phyloP scores from a whole-genome alignment of 2,113 vertebrate genomes.

The Zootoca vivipara region DNA sequence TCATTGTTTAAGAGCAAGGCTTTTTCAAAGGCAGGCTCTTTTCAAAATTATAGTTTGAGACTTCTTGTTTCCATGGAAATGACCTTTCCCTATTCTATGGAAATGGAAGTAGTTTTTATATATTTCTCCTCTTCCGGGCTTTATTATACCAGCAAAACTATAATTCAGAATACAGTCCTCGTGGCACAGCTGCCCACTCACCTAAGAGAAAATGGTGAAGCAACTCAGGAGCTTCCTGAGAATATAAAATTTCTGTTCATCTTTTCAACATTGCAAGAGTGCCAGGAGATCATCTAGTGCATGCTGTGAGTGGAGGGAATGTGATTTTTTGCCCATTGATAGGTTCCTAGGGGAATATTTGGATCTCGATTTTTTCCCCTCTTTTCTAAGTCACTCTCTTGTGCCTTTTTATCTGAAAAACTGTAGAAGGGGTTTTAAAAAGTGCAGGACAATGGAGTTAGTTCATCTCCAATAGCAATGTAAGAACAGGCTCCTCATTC shows the following conservation, averaged over 20 bases:
- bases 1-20: slow-evolving; percentile 47
- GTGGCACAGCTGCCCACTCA: slow-evolving; percentile 47
- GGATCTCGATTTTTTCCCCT: slow-evolving; percentile 32
- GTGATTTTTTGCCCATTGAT: slow-evolving; percentile 47
- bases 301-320: slow-evolving; percentile 45
- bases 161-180: slow-evolving; percentile 65
- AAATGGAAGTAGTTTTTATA: slow-evolving; percentile 74
- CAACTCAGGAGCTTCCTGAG: slow-evolving; percentile 48
- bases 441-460: slow-evolving; percentile 23
- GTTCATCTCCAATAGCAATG: background rate
- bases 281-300: slow-evolving; percentile 51
- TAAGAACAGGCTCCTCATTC: background rate
- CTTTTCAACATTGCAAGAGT: slow-evolving; percentile 39
- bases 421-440: slow-evolving; percentile 21
- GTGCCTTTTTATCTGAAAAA: slow-evolving; percentile 41
- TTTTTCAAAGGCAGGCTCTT: slow-evolving; percentile 57
- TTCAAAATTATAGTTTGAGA: slow-evolving; percentile 68
- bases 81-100: slow-evolving; percentile 72
- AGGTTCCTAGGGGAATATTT: slow-evolving; percentile 47
- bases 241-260: slow-evolving; percentile 40
- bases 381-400: slow-evolving; percentile 51
- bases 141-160: slow-evolving; percentile 69
- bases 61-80: slow-evolving; percentile 73
- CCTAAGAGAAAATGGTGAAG: slow-evolving; percentile 45
- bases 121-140: slow-evolving; percentile 72